Percentiles rank a stretch among this genome's conserved stretches.
Conservation (phyloP, 2,888 invertebrate species). For the Chesias legatella region DNA sequence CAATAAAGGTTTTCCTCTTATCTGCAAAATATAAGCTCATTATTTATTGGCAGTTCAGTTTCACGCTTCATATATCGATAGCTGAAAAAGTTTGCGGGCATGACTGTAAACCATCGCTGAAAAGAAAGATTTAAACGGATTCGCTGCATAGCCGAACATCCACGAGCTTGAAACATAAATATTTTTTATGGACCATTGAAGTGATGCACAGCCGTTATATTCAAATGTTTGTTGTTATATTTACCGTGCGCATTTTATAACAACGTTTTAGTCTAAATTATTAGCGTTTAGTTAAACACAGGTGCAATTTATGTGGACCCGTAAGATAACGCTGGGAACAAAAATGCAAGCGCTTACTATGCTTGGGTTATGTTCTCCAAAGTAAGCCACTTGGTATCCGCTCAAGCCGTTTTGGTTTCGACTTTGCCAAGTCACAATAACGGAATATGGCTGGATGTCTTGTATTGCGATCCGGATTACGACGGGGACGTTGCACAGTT, state of each 20-base stretch:
- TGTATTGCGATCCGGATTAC: conserved; percentile 91
- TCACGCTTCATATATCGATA: conserved; percentile 25
- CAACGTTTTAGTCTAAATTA: conserved; percentile 47
- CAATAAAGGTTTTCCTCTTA: conserved; percentile 85
- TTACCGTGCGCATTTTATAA: conserved; percentile 55
- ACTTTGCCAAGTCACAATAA: conserved; percentile 94
- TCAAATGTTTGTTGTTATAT: conserved; percentile 75
- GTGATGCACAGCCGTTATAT: conserved; percentile 78
- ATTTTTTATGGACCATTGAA: conserved; percentile 79
- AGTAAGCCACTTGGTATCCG: conserved; percentile 92
- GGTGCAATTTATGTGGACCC: conserved; percentile 31
- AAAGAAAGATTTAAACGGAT: conserved; percentile 68
- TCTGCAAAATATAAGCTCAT: conserved; percentile 67
- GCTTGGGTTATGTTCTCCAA: conserved; percentile 77
- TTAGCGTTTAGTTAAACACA: conserved; percentile 40
- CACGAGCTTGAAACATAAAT: conserved; percentile 73
- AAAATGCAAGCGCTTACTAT: conserved; percentile 69
- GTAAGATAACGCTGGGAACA: conserved; percentile 15
- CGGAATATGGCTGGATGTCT: conserved; percentile 92
- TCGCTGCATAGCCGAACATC: conserved; percentile 60
- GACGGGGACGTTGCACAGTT: conserved; percentile 91
- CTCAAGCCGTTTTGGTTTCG: conserved; percentile 91
- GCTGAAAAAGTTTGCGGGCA: conserved; percentile 43
- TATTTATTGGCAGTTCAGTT: conserved; percentile 21
- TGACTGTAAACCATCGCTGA: conserved; percentile 48